Evolutionary conservation across 2,888 invertebrate species (phyloP).

Genomic region (Drosophila formosana): DNA sequence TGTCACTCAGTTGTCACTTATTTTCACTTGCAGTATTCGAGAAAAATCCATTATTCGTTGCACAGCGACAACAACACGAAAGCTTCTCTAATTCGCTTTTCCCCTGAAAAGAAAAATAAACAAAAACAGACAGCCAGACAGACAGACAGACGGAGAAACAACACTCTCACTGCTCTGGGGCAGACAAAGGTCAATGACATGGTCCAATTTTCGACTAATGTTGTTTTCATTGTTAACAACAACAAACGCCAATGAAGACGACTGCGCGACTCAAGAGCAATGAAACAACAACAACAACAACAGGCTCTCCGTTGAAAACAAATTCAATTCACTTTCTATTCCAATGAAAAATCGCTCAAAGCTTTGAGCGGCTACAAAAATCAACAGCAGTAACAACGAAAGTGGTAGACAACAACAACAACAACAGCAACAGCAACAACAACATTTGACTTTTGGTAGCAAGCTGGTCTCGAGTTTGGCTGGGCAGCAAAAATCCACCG

Average conservation of each 20-base stretch:
- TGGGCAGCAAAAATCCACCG: constrained; percentile 57
- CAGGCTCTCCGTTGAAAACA: constrained; percentile 46
- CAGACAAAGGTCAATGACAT: constrained; percentile 80
- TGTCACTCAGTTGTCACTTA: neutral
- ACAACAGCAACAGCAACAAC: constrained; percentile 43
- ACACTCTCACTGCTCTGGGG: constrained; percentile 78
- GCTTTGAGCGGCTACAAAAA: constrained; percentile 58
- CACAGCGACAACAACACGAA: constrained; percentile 11
- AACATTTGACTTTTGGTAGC: constrained; percentile 53
- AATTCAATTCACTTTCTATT: constrained; percentile 82
- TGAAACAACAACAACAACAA: constrained; percentile 42
- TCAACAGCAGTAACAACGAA: constrained; percentile 72
- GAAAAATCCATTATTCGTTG: constrained; percentile 42
- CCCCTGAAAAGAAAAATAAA: constrained; percentile 17
- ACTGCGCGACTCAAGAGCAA: constrained; percentile 56
- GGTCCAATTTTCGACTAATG: constrained; percentile 72
- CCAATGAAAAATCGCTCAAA: constrained; percentile 78
- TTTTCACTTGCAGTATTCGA: constrained; percentile 52
- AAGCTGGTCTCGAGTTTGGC: constrained; percentile 36
- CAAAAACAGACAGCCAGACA: constrained; percentile 18
- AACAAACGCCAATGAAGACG: constrained; percentile 57
- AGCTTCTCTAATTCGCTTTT: constrained; percentile 46
- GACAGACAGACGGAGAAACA: constrained; percentile 25
- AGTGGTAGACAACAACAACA: constrained; percentile 70
- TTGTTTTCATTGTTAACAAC: constrained; percentile 58